phyloP scores from a whole-genome alignment of 2,888 invertebrate genomes.

The Seira musarum region DNA sequence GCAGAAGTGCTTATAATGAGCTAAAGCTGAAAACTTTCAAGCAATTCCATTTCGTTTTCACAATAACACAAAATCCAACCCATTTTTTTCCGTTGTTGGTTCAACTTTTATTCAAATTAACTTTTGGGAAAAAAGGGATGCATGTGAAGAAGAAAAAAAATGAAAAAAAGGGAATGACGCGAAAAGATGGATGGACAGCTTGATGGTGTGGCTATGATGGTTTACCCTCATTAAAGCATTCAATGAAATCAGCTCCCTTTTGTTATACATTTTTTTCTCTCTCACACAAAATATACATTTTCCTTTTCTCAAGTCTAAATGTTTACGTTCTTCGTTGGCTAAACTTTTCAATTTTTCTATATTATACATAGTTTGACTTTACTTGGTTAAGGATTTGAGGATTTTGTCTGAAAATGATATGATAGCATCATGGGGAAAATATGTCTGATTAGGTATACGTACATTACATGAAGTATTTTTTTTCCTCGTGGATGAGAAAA shows the following conservation, averaged over 20 bases:
- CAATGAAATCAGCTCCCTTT: constrained; percentile 50
- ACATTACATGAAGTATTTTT: neutral
- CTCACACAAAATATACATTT: constrained; percentile 7
- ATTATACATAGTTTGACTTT: no score
- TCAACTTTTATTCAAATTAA: constrained; percentile 12
- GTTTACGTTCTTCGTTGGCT: no score
- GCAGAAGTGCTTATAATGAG: neutral
- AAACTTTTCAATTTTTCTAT: no score
- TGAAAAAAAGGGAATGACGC: constrained; percentile 24
- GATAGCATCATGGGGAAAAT: neutral
- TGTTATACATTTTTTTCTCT: constrained; percentile 18
- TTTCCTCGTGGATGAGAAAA: neutral
- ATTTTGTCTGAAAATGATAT: neutral
- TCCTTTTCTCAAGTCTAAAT: constrained; percentile 13
- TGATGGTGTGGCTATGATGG: constrained; percentile 57
- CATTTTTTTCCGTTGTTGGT: constrained; percentile 1
- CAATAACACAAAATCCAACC: neutral
- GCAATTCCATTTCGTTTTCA: constrained; percentile 7
- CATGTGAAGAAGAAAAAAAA: constrained; percentile 18
- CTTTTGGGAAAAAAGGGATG: constrained; percentile 2
- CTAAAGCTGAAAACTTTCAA: neutral
- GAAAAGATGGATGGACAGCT: constrained; percentile 41
- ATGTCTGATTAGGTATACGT: neutral
- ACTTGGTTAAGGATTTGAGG: no score
- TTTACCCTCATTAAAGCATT: constrained; percentile 58